Base-by-base conservation (phyloP, 2,113 vertebrate genomes). In the Heliornis fulica region DNA sequence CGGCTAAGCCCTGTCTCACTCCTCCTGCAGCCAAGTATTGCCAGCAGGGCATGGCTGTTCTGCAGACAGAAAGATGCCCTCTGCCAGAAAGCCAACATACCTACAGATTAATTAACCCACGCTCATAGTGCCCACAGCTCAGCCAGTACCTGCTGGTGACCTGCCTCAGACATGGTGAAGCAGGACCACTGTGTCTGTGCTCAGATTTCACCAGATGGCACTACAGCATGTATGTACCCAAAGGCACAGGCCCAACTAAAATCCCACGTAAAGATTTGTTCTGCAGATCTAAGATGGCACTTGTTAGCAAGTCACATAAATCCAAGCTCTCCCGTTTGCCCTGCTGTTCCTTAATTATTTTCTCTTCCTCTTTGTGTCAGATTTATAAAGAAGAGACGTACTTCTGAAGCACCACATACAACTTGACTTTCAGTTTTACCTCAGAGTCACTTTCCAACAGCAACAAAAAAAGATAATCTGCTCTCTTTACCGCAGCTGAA, bases 151-250 rank as follows among this genome's bases (percentile, higher is more conserved):
- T 51, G 54, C 59, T 20, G 16, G 40, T 70, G 71, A 15, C 4
- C 7, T 21, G 60, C 4, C 2, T 36, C 14, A 70, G 53, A 81
- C 10, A 6, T 1, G 15, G 38, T 21, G 31, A 34, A 50, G 53
- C 7, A 60, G 60, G 34, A 88, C 40, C 6, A 13, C 2, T 5
- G n/a, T 25, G 12, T 64, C 48, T 78, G 28, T 60, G 64, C 86
- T 86, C 56, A 82, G 68, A 40, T 75, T 72, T 94, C 96, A 92
- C 68, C 92, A 97, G 96, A 45, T 94, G 94, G 94, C 94, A 96
- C 92, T 93, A 5, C 1, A 95, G 76, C 86, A 76, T 25, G 60
- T 16, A 70, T 10, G 2, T 50, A 86, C 19, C 56, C 4, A 0
- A 74, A 92, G 72, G 65, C 70, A 81, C 36, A 59, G 36, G 11